Evolutionary conservation across 1,140 invertebrate species (phyloP), one percentile per base, ranked within the genome.

Genomic region (Dendroctonus valens): DNA sequence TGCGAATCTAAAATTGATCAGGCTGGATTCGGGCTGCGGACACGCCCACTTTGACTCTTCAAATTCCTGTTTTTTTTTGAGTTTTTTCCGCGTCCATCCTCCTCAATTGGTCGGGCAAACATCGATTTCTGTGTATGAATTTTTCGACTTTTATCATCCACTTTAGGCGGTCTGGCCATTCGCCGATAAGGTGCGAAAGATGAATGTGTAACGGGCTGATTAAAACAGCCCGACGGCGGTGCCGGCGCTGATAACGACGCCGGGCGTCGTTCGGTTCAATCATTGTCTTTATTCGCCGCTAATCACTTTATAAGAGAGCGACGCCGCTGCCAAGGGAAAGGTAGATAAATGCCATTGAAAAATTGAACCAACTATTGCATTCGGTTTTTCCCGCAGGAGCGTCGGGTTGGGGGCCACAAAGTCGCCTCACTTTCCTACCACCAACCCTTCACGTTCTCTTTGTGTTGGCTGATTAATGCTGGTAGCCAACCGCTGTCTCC

Each of bases 1-100:
- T 71, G 68, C 70, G 69, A 76, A 77, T 77, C 76, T 77, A 75
- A 77, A 77, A 77, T 77, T 77, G 76, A 77, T 77, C 76, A 73
- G 71, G 53, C 44, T 46, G 9, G 9, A 14, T 46, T 46, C 44
- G 9, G 9, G 44, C 44, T 46, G 44, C 12, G 44, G 12, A 46
- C 12, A 11, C 12, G 44, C 9, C 44, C 44, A 65, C 72, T 71
- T 75, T 74, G 73, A 75, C 73, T 74, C 74, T 68, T 62, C 71
- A 73, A 69, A 70, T 69, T 69, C 73, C 26, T 26, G 26, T 26
- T 26, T 26, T 26, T 26, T 26, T 26, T 26, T 26, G 26, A 26
- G 26, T 26, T 2, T 26, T n/a, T 26, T 26, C 26, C 26, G 69
- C 69, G 73, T 73, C 72, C 72, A 73, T 72, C 71, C 15, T n/a